Conservation (phyloP, 2,797 vertebrate genomes). For the Etheostoma perlongum region DNA sequence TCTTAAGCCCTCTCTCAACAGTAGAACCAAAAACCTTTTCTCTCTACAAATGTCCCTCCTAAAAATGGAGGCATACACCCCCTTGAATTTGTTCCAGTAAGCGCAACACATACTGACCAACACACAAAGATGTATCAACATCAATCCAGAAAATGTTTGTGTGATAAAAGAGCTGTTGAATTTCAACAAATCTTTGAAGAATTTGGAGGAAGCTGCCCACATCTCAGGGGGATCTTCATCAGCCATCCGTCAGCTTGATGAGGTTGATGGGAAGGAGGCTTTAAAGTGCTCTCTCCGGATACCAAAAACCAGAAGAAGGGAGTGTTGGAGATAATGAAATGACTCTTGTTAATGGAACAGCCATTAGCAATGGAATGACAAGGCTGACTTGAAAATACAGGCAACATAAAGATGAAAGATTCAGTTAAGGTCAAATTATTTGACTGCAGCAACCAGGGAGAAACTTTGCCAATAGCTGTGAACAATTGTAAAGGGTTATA, state of each 20-base stretch:
- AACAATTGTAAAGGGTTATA: background rate
- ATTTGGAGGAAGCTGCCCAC: constrained; percentile 26
- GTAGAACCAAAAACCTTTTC: constrained; percentile 38
- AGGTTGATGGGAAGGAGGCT: constrained; percentile 51
- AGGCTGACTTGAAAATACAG: constrained; percentile 43
- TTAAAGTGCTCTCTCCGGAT: constrained; percentile 69
- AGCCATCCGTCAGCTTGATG: constrained; percentile 57
- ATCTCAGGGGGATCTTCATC: constrained; percentile 41
- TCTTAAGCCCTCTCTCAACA: constrained; percentile 28
- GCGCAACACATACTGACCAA: constrained; percentile 21
- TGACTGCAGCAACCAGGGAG: constrained; percentile 9
- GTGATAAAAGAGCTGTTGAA: constrained; percentile 27
- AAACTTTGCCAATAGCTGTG: background rate
- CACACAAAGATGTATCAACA: constrained; percentile 28
- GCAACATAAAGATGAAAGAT: constrained; percentile 61
- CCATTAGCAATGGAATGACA: constrained; percentile 65
- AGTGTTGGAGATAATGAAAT: constrained; percentile 73
- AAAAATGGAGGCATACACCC: background rate
- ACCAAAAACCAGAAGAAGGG: constrained; percentile 62
- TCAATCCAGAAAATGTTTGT: constrained; percentile 18
- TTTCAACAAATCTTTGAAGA: constrained; percentile 28
- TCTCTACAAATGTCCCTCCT: constrained; percentile 35
- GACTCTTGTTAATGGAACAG: constrained; percentile 64
- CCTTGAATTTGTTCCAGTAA: constrained; percentile 5
- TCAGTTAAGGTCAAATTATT: constrained; percentile 38